Base-by-base conservation (phyloP, 2,888 invertebrate genomes). In the Oithona nana region DNA sequence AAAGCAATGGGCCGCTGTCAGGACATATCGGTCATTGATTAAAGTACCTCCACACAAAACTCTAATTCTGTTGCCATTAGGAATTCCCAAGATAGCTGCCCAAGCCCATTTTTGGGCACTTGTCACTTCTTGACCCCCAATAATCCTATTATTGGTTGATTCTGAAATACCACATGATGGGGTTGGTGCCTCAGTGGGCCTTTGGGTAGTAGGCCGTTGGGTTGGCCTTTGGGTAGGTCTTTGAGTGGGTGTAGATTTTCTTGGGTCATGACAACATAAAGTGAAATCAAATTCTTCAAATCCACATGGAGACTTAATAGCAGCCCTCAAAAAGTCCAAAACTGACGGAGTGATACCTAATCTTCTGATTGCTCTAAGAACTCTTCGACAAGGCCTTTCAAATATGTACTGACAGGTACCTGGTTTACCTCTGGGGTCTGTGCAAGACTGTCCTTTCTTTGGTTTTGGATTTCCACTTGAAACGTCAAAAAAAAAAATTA, bases 1-100 rank as follows among this genome's bases (percentile, higher is more conserved):
- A 13, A 59, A 59, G 26, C 59, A 59, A 50, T 59, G 59, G 13
- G 59, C 59, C 26, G 59, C 59, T 20, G 59, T 59, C 28, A 59
- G 3, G n/a, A 59, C 59, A 59, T 59, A 29, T 1, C 26, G 22
- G n/a, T 22, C 22, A 20, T 39, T 26, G 28, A 59, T 59, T 24
- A 59, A 50, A 22, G 59, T 59, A 28, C 59, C 59, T 50, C 59
- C 59, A 59, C 59, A 59, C 24, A 59, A 13, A 22, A 59, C 59
- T 24, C 24, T 26, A n/a, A 57, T 57, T 1, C 24, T 2, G 24
- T 28, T 49, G 2, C n/a, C 22, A 3, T 13, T 50, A 26, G 54
- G 54, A 22, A 28, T 22, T 13, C 59, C 59, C 48, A 59, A 50
- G n/a, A 59, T 59, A 1, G 26, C 59, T 26, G 59, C 59, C 59